Base-by-base conservation (phyloP, 2,888 invertebrate species). In the Eristalis tenax region DNA sequence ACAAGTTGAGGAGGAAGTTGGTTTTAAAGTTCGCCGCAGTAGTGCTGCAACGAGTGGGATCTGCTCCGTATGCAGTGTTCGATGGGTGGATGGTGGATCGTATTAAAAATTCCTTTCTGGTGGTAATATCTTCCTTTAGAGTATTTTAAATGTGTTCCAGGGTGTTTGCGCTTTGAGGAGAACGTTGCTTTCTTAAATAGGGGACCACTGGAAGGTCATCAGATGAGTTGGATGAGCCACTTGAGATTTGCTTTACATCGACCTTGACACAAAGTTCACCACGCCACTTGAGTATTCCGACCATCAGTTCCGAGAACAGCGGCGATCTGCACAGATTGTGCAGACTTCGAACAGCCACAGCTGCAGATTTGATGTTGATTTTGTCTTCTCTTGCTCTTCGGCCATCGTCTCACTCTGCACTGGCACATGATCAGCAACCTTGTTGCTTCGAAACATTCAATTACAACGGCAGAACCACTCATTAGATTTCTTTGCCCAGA, bases 81-180 rank as follows among this genome's bases (percentile, higher is more conserved):
- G 32, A n/a, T 50, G n/a, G 57, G 71, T 28, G 35, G n/a, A 5
- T 50, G 28, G 18, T 6, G 70, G 32, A n/a, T 18, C n/a, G 63
- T 68, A 85, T 85, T 80, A 85, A 43, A 76, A 71, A 85, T 85
- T 85, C 80, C 76, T 80, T 80, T 71, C 57, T 63, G 57, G 70
- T 66, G 75, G 59, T 61, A 84, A 84, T 68, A 70, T 71, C 71
- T 70, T 26, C 56, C 28, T 61, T 63, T 81, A 63, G 74, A 57
- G 70, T 82, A 70, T 76, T 82, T 66, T 61, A 66, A 35, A 76
- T 61, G 26, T 59, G 26, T 59, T 28, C 13, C 13, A 23, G 26
- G 26, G 59, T 59, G 59, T 26, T 15, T 2, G 26, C 59, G 13
- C 59, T 59, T 59, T 26, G 26, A 59, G 8, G 26, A 43, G 43